A percentile compares a stretch with the other conserved stretches of the same genome.
These are phyloP conservation scores for Pammene aurita DNA, from an alignment of 2,888 invertebrate species.

Conservation along the genomic window DNA sequence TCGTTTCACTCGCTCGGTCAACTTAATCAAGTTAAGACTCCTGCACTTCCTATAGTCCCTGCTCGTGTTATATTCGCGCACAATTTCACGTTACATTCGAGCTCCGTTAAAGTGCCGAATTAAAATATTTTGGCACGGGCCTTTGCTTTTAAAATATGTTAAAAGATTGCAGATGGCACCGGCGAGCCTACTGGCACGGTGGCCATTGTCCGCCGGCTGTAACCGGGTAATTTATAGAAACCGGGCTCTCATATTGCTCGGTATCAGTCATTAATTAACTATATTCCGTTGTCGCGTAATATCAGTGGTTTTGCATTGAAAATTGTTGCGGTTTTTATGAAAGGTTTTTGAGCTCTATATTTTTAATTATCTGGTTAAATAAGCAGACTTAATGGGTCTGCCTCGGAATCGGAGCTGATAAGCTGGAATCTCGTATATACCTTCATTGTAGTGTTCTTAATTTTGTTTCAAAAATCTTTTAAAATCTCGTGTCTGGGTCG, in stretches of 20 bases:
- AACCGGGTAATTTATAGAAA: slow-evolving; percentile 68
- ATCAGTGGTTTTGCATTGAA: slow-evolving; percentile 59
- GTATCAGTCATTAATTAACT: slow-evolving; percentile 75
- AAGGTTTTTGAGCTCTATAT: slow-evolving; percentile 1
- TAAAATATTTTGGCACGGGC: slow-evolving; percentile 71
- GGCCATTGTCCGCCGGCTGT: slow-evolving; percentile 66
- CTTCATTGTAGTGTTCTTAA: no score
- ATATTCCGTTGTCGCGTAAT: slow-evolving; percentile 61
- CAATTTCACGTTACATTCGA: slow-evolving; percentile 54
- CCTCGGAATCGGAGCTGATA: no score
- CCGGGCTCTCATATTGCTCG: slow-evolving; percentile 63
- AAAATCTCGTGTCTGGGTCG: no score
- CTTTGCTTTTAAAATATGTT: slow-evolving; percentile 65
- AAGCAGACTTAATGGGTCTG: no score
- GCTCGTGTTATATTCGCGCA: slow-evolving; percentile 50
- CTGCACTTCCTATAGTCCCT: no score
- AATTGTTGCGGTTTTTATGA: slow-evolving; percentile 49
- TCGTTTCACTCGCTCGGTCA: no score
- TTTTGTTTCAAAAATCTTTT: no score
- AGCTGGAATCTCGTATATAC: no score
- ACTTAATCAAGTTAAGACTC: no score
- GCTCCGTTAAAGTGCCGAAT: slow-evolving; percentile 63
- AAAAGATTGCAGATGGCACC: slow-evolving; percentile 48
- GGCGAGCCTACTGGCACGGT: slow-evolving; percentile 54
- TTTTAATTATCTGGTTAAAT: not conserved